Percentiles rank a stretch among this genome's conserved stretches.
Evolutionary conservation across 1,140 invertebrate genomes (phyloP).

Genomic region (Calosoma granatense): DNA sequence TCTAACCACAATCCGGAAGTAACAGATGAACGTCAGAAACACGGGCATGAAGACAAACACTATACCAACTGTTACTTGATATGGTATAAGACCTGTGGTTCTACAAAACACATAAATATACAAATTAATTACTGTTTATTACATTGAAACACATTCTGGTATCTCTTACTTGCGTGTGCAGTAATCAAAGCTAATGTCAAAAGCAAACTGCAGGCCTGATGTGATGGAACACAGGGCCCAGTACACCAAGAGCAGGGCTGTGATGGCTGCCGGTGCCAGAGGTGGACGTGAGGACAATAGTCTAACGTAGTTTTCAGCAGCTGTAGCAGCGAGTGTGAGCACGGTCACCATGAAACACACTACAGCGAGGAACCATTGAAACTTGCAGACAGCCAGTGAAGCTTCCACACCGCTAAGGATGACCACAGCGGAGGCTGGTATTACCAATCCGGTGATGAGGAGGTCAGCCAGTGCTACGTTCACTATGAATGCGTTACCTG

Average conservation of each 20-base stretch:
- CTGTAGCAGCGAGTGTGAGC: slow-evolving; percentile 50
- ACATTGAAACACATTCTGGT: too few species aligned
- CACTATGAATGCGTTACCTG: slow-evolving; percentile 72
- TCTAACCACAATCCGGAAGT: slow-evolving; percentile 38
- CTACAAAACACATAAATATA: neutral
- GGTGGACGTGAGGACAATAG: slow-evolving; percentile 36
- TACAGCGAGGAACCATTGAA: slow-evolving; percentile 54
- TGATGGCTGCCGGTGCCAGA: slow-evolving; percentile 42
- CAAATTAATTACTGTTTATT: too few species aligned
- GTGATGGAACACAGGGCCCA: slow-evolving; percentile 39
- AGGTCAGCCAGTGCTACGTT: slow-evolving; percentile 66
- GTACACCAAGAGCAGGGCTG: slow-evolving; percentile 38
- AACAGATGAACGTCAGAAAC: slow-evolving; percentile 39
- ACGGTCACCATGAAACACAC: slow-evolving; percentile 57
- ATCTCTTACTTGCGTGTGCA: slow-evolving; percentile 38
- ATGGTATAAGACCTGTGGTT: slow-evolving; percentile 33
- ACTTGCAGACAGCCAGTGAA: slow-evolving; percentile 48
- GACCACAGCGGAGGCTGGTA: slow-evolving; percentile 59
- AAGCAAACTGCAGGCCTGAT: slow-evolving; percentile 43
- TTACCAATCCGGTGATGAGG: slow-evolving; percentile 57
- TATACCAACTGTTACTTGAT: slow-evolving; percentile 41
- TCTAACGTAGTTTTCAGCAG: slow-evolving; percentile 51
- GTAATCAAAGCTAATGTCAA: slow-evolving; percentile 50
- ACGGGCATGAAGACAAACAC: slow-evolving; percentile 46
- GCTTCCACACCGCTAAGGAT: slow-evolving; percentile 54